phyloP scores from a whole-genome alignment of 2,113 vertebrate genomes.

The Cyanoramphus novaezelandiae region DNA sequence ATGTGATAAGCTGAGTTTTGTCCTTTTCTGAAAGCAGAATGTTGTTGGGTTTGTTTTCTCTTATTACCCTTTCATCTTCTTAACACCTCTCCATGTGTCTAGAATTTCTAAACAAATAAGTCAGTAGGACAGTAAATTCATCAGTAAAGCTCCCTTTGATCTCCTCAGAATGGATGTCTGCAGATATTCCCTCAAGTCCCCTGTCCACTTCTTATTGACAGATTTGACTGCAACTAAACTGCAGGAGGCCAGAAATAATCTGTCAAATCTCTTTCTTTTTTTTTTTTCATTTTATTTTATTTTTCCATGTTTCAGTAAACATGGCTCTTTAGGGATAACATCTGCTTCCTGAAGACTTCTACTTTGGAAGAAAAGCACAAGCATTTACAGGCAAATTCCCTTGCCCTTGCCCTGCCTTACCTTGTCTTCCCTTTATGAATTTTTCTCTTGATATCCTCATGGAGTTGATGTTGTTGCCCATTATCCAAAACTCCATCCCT shows the following conservation, averaged over 20 bases:
- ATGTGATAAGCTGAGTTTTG: background rate
- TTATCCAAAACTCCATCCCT: background rate
- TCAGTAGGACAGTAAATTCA: constrained; percentile 44
- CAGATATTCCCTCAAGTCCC: constrained; percentile 34
- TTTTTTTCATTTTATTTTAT: background rate
- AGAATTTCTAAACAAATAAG: constrained; percentile 31
- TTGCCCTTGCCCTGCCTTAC: background rate
- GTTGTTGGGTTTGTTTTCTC: background rate
- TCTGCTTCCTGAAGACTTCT: constrained; percentile 38
- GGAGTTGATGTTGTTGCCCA: background rate
- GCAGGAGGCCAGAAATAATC: constrained; percentile 33
- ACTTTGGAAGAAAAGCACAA: background rate
- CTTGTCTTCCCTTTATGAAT: background rate
- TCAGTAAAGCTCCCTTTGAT: constrained; percentile 48
- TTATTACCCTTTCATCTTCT: constrained; percentile 14
- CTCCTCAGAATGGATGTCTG: background rate
- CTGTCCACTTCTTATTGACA: constrained; percentile 49
- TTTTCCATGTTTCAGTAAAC: constrained; percentile 25
- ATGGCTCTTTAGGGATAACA: constrained; percentile 23
- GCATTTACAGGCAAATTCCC: background rate
- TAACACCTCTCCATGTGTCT: constrained; percentile 20
- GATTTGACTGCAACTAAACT: constrained; percentile 41
- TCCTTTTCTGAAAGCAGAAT: background rate
- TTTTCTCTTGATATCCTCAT: background rate
- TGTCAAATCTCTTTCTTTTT: background rate